Evolutionary conservation across 1,140 invertebrate species (phyloP).

Genomic region (Theocolax elegans): DNA sequence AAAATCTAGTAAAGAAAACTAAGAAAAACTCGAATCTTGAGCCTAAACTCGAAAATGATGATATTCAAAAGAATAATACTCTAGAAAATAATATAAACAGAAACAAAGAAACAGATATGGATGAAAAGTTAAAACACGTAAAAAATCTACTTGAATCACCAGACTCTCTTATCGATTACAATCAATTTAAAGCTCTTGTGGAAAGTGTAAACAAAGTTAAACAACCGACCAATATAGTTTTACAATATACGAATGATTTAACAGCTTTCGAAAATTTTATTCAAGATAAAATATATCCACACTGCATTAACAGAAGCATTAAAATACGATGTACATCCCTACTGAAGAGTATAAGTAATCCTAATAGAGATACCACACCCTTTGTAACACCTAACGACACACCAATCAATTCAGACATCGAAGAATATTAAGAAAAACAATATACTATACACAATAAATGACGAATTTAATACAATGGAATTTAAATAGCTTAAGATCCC

Average conservation of each 20-base stretch:
- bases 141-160: no score
- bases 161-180: no score
- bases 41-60: no score
- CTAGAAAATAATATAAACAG: no score
- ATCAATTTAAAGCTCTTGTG: no score
- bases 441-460: not conserved
- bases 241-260: not conserved
- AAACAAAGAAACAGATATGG: no score
- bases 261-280: not conserved
- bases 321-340: not conserved
- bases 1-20: no score
- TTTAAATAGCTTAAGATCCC: constrained; percentile 21
- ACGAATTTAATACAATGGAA: constrained; percentile 41
- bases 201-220: no score
- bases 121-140: no score
- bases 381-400: not conserved
- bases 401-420: not conserved
- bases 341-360: no score
- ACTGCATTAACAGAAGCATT: not conserved
- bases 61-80: no score
- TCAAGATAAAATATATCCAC: not conserved
- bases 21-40: no score
- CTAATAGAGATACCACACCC: not conserved
- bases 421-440: not conserved
- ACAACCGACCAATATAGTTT: not conserved